Evolutionary conservation across 2,797 vertebrate genomes (phyloP).

Genomic region (Pelodytes ibericus): DNA sequence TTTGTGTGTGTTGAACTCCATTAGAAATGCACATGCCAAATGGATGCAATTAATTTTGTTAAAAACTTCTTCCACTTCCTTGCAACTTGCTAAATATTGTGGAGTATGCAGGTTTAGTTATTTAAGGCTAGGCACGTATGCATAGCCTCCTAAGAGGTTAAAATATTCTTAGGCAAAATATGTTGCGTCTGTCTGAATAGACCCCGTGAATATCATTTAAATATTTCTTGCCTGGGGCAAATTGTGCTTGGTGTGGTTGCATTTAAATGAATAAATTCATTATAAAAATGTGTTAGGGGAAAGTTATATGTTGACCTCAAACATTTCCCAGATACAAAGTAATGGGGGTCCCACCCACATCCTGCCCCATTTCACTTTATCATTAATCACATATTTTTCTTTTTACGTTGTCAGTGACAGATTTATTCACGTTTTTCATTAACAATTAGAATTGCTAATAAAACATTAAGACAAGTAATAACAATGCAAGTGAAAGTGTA

Average conservation of each 20-base stretch:
- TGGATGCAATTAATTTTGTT: constrained; percentile 12
- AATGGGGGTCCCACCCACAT: constrained; percentile 47
- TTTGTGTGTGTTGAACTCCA: constrained; percentile 51
- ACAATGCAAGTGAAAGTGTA: neutral
- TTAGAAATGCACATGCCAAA: constrained; percentile 40
- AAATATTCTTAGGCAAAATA: constrained; percentile 58
- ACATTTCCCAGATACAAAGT: constrained; percentile 45
- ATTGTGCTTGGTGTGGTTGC: constrained; percentile 55
- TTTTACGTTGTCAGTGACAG: constrained; percentile 14
- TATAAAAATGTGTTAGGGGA: constrained; percentile 56
- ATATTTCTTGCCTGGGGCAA: constrained; percentile 57
- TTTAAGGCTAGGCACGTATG: constrained; percentile 54
- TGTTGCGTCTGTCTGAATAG: constrained; percentile 57
- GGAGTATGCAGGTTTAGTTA: constrained; percentile 50
- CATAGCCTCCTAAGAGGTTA: constrained; percentile 55
- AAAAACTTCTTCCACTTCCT: constrained; percentile 25
- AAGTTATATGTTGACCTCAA: constrained; percentile 55
- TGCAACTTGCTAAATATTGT: constrained; percentile 38
- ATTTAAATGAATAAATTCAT: constrained; percentile 58
- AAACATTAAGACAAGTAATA: neutral
- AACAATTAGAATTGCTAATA: constrained; percentile 4
- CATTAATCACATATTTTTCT: constrained; percentile 46
- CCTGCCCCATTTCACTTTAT: constrained; percentile 35
- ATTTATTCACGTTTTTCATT: neutral
- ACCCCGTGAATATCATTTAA: constrained; percentile 56